A percentile compares a stretch with the other conserved stretches of the same genome.
Evolutionary conservation across 2,113 vertebrate species (phyloP).

Genomic region (Tyrannus savana): DNA sequence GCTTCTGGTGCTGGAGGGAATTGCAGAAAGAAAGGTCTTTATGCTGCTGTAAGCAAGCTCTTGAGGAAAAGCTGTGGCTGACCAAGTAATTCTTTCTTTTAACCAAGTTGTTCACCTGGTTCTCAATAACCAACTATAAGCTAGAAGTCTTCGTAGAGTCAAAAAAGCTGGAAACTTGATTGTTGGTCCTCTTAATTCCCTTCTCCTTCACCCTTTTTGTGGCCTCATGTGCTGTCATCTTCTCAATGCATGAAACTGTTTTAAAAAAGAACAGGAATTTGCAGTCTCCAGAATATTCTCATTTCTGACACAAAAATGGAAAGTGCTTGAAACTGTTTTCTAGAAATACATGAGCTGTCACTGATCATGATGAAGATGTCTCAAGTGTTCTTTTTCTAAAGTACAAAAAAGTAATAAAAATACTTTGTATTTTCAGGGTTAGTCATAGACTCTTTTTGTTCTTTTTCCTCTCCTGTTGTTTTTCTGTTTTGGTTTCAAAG

Average conservation of each 20-base stretch:
- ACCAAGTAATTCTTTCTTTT: neutral
- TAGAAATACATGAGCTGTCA: slow-evolving; percentile 27
- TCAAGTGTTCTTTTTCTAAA: slow-evolving; percentile 9
- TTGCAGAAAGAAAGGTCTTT: neutral
- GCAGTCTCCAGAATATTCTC: neutral
- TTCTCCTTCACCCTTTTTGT: neutral
- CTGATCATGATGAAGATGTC: slow-evolving; percentile 13
- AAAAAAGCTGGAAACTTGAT: neutral
- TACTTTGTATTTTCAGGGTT: neutral
- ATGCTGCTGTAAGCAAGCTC: neutral
- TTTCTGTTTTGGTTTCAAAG: neutral
- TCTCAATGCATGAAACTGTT: neutral
- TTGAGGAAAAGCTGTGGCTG: neutral
- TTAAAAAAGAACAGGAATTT: neutral
- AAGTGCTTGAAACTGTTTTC: neutral
- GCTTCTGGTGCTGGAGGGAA: neutral
- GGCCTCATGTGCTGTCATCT: neutral
- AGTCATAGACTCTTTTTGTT: neutral
- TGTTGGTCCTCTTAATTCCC: neutral
- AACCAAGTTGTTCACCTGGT: neutral
- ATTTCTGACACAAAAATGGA: neutral
- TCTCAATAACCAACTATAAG: neutral
- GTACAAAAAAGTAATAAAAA: slow-evolving; percentile 31
- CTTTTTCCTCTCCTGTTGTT: neutral
- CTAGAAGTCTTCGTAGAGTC: neutral